Percentiles rank a stretch among this genome's conserved stretches.
Evolutionary conservation across 2,888 invertebrate species (phyloP).

Genomic region (Drosophila colorata): DNA sequence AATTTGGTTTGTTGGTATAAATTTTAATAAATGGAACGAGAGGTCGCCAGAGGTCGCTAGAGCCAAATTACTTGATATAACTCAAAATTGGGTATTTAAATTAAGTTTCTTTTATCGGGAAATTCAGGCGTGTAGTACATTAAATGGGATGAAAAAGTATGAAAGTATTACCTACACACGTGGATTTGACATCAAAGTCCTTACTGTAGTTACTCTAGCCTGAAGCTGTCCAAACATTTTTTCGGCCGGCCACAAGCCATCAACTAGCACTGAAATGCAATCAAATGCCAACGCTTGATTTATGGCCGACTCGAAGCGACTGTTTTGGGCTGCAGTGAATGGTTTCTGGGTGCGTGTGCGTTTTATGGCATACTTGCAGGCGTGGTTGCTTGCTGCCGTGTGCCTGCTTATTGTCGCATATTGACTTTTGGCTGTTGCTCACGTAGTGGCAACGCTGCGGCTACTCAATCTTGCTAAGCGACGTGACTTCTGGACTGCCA

Average conservation of each 20-base stretch:
- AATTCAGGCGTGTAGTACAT: background rate
- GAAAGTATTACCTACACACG: no score
- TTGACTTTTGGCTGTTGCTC: constrained; percentile 62
- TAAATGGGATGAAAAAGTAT: background rate
- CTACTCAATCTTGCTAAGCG: constrained; percentile 49
- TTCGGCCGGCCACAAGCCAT: constrained; percentile 18
- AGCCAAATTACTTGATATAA: no score
- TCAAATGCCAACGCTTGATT: constrained; percentile 65
- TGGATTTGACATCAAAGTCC: background rate
- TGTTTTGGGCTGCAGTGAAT: constrained; percentile 48
- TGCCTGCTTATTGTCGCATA: constrained; percentile 57
- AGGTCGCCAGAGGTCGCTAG: no score
- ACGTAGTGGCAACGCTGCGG: constrained; percentile 53
- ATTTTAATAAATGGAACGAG: no score
- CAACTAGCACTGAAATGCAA: constrained; percentile 58
- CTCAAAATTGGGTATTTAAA: no score
- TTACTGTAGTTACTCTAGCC: background rate
- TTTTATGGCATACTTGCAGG: constrained; percentile 51
- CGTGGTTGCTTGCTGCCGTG: constrained; percentile 1
- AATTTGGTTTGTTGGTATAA: no score
- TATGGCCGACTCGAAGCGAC: constrained; percentile 43
- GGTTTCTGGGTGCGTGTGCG: constrained; percentile 44
- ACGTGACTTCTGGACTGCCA: constrained; percentile 61
- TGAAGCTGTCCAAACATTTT: constrained; percentile 3
- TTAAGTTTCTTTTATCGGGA: no score